Conservation (phyloP, 2,113 vertebrate genomes). For the Pionites leucogaster region DNA sequence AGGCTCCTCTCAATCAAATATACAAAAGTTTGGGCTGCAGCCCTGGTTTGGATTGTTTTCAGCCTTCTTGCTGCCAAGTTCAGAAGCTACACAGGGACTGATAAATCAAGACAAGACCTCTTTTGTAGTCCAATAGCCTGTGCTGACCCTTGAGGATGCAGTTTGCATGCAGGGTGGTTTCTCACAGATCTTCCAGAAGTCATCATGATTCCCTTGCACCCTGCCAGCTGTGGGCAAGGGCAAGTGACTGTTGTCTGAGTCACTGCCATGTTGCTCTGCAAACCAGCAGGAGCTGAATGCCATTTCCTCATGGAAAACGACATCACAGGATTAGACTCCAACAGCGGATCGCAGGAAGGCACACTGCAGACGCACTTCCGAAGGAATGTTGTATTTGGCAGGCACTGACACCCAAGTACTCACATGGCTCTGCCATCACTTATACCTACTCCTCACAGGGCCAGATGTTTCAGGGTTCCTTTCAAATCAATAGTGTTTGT, state of each 20-base stretch:
- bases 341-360: background rate
- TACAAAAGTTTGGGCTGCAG: background rate
- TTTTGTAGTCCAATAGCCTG: rapidly evolving
- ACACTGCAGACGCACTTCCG: background rate
- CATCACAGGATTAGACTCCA: background rate
- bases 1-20: background rate
- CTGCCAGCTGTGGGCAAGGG: background rate
- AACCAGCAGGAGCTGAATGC: background rate
- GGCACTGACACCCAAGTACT: background rate
- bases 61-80: background rate
- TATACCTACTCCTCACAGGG: background rate
- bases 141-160: background rate
- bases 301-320: background rate
- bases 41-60: background rate
- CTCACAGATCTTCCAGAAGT: background rate
- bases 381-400: background rate
- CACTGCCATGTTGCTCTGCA: background rate
- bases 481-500: background rate
- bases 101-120: background rate
- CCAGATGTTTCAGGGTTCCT: background rate
- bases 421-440: background rate
- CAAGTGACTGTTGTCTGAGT: background rate
- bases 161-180: background rate
- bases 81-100: background rate
- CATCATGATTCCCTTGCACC: background rate